Base-by-base conservation (phyloP, 2,797 vertebrate genomes). In the Lycodopsis pacificus region DNA sequence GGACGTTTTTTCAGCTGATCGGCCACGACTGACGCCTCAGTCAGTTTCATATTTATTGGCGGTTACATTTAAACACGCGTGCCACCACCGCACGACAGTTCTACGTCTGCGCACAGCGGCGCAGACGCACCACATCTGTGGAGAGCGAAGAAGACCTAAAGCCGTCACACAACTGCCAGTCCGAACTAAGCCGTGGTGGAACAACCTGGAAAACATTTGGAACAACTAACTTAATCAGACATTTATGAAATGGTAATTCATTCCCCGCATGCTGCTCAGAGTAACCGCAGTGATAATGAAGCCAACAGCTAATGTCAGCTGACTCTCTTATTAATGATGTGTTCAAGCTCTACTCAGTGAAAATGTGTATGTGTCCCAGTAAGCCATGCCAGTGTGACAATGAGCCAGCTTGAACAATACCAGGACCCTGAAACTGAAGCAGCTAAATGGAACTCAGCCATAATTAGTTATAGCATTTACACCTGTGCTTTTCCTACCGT, bases 391-490 rank as follows among this genome's bases (percentile, higher is more conserved):
- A n/a, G 40, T 32, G 44, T 38, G 17, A 71, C 46, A 49, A 44
- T 1, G 46, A 22, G 40, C 4, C 30, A 48, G n/a, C 13, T 6
- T n/a, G 5, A 25, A 40, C 17, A 11, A 51, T 51, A 30, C 53
- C 53, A 69, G 53, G 4, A 57, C 30, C 42, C 57, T 59, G 30
- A 61, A 61, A 32, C 58, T 32, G 12, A 73, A 22, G 69, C 59
- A 42, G 25, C 19, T 42, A 63, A 30, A 38, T 72, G 70, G 17
- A 51, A 53, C 12, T 30, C 36, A 54, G 58, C 48, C 36, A 53
- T 40, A 27, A 22, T 44, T 54, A 13, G 19, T 54, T 19, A 19
- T 8, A 48, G 53, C 4, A 38, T 36, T 44, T 30, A 12, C 57
- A 13, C 7, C 20, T 53, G 19, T 51, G 48, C 27, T 65, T 58